These are phyloP conservation scores for Mastomys coucha DNA, from an alignment of 2,113 vertebrate species.

Conservation along the genomic window DNA sequence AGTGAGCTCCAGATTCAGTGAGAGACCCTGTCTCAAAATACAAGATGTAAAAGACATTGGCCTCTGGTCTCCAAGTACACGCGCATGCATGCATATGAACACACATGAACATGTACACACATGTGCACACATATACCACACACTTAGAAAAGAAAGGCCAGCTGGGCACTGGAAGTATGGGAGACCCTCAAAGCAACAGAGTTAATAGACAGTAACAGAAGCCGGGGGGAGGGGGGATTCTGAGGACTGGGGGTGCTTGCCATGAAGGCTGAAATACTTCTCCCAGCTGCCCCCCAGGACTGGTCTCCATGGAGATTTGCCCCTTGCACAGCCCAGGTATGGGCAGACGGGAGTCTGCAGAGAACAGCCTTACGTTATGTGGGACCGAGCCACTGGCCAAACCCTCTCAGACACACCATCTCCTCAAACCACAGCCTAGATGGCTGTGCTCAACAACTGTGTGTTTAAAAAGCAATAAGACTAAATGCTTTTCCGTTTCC, in stretches of 20 bases:
- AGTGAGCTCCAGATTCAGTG: neutral
- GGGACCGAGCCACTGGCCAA: neutral
- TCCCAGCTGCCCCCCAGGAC: neutral
- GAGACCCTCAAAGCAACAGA: neutral
- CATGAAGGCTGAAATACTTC: neutral
- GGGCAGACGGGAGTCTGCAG: neutral
- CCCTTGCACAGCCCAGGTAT: neutral
- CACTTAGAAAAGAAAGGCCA: neutral
- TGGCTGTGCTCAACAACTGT: constrained; percentile 75
- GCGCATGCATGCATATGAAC: neutral
- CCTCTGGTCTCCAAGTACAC: neutral
- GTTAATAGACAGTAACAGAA: neutral
- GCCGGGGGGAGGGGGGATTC: neutral
- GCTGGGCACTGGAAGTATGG: neutral
- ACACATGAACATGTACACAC: neutral
- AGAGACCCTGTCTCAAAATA: neutral
- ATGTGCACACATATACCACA: neutral
- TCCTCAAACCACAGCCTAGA: constrained; percentile 55
- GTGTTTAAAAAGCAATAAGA: constrained; percentile 87
- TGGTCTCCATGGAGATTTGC: neutral
- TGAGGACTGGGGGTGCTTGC: neutral
- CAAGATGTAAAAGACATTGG: neutral
- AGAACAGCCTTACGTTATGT: neutral
- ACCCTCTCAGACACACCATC: neutral
- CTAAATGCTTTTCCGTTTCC: constrained; percentile 85